Conservation (phyloP, 2,797 vertebrate genomes). For the Cryptoblepharus egeriae region DNA sequence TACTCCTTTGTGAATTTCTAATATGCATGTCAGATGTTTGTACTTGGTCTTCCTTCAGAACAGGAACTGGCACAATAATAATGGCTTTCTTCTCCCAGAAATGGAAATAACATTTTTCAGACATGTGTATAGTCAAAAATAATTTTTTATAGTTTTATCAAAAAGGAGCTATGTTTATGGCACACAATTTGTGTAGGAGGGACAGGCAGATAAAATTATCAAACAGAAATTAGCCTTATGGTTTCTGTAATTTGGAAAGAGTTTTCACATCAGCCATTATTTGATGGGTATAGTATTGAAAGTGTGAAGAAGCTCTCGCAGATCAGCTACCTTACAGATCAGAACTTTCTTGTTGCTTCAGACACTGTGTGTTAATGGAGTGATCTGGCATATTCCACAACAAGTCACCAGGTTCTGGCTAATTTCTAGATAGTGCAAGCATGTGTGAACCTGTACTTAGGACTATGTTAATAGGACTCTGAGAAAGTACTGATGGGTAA, state of each 20-base stretch:
- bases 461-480: neutral
- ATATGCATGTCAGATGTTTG: constrained; percentile 48
- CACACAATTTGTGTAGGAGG: too few species aligned
- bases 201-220: too few species aligned
- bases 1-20: constrained; percentile 34
- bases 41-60: constrained; percentile 15
- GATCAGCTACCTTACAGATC: too few species aligned
- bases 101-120: neutral
- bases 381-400: neutral
- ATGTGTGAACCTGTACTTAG: neutral
- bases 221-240: neutral
- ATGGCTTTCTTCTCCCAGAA: constrained; percentile 39
- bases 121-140: neutral
- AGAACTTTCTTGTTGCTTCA: neutral
- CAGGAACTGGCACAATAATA: neutral
- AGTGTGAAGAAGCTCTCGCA: neutral
- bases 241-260: neutral
- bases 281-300: neutral
- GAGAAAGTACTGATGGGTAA: neutral
- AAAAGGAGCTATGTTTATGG: neutral
- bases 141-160: neutral
- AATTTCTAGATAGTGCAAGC: neutral
- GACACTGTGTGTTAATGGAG: neutral
- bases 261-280: neutral
- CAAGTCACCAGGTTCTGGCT: neutral